These are phyloP conservation scores for Onychomys torridus DNA, from an alignment of 2,797 vertebrate species.

Conservation along the genomic window DNA sequence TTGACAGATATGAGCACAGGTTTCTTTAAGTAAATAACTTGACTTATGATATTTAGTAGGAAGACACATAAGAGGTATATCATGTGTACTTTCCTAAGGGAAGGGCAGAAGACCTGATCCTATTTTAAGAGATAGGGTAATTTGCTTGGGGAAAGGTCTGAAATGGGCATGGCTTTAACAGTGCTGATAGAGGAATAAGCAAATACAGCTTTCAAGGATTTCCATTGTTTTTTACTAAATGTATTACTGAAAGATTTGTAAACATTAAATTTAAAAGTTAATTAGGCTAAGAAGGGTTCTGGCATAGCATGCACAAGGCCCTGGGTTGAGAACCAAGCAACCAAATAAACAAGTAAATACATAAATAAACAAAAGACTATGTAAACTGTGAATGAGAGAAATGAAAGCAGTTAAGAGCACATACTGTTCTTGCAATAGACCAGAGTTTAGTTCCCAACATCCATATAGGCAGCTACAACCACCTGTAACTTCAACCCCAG, in stretches of 20 bases:
- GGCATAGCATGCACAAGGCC: not conserved
- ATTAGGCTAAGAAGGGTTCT: not conserved
- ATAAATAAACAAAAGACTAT: not conserved
- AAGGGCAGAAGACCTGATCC: not conserved
- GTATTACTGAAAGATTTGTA: not conserved
- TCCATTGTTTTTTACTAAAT: not conserved
- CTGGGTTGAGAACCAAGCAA: not conserved
- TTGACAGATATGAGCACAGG: not conserved
- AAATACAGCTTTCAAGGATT: not conserved
- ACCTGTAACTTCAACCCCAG: not conserved
- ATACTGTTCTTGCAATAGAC: not conserved
- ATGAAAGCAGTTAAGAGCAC: not conserved
- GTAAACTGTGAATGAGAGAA: not conserved
- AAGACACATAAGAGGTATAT: not conserved
- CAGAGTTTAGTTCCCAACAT: not conserved
- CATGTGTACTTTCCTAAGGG: not conserved
- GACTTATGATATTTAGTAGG: not conserved
- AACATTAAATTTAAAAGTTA: not conserved
- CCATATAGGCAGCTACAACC: not conserved
- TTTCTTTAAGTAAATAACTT: not conserved
- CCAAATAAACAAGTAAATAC: not conserved
- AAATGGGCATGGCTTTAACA: not conserved
- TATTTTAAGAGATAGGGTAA: not conserved
- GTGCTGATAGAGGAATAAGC: not conserved
- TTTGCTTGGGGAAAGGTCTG: not conserved